Conservation (phyloP, 2,888 invertebrate species). For the Drosophila mimetica region DNA sequence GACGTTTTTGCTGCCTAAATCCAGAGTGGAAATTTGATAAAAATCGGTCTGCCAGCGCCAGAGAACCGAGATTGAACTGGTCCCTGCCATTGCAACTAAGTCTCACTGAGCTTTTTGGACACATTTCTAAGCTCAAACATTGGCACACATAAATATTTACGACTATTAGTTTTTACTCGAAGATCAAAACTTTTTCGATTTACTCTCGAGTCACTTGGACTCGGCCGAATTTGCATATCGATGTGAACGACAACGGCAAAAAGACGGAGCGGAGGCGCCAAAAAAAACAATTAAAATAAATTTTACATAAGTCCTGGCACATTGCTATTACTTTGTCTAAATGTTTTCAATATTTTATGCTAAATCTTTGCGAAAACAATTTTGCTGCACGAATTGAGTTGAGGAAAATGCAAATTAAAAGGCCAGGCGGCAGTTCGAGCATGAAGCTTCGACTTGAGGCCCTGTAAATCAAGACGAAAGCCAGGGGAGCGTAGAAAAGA, state of each 20-base stretch:
- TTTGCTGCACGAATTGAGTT: conserved; percentile 73
- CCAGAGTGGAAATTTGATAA: conserved; percentile 59
- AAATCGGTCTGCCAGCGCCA: conserved; percentile 41
- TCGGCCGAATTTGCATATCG: conserved; percentile 72
- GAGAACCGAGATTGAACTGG: conserved; percentile 39
- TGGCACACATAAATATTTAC: conserved; percentile 74
- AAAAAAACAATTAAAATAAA: conserved; percentile 74
- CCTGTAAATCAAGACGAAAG: conserved; percentile 67
- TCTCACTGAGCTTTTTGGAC: conserved; percentile 50
- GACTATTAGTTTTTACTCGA: conserved; percentile 72
- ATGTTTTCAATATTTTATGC: conserved; percentile 78
- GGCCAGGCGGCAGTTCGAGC: conserved; percentile 30
- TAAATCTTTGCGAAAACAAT: conserved; percentile 72
- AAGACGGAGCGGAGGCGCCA: conserved; percentile 12
- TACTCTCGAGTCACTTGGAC: conserved; percentile 33
- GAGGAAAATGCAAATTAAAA: conserved; percentile 78
- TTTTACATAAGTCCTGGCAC: conserved; percentile 48
- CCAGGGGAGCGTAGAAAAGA: conserved; percentile 27
- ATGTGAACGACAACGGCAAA: conserved; percentile 37
- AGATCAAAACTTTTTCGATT: conserved; percentile 73
- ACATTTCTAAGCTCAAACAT: conserved; percentile 66
- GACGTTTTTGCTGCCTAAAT: conserved; percentile 44
- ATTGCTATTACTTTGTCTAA: conserved; percentile 44
- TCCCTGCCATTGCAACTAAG: conserved; percentile 34
- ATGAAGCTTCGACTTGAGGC: conserved; percentile 21